Percentiles rank a stretch among this genome's conserved stretches.
phyloP scores from a whole-genome alignment of 2,797 vertebrate species.

The Zenarchopterus dispar region DNA sequence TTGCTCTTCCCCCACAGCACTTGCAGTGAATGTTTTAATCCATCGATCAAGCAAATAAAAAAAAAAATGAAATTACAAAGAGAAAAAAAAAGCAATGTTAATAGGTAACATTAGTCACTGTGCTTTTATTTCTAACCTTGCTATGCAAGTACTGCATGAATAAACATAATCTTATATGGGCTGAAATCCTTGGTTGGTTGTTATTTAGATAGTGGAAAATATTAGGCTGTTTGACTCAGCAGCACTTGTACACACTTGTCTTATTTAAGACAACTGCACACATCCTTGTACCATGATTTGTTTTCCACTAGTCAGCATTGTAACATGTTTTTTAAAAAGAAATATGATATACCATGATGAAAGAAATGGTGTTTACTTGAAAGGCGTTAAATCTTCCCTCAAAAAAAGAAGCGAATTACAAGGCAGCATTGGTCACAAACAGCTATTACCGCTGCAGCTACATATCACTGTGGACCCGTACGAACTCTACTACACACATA shows the following conservation, averaged over 20 bases:
- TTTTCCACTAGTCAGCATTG: neutral
- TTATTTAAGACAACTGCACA: conserved; percentile 22
- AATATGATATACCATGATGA: neutral
- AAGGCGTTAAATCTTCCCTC: neutral
- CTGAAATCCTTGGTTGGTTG: neutral
- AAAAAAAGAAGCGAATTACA: neutral
- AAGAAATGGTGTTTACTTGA: neutral
- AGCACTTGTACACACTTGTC: no score
- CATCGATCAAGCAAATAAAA: conserved; percentile 43
- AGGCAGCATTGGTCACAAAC: neutral
- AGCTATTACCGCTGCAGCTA: neutral
- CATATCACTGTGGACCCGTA: neutral
- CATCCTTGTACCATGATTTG: neutral
- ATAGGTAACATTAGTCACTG: conserved; percentile 41
- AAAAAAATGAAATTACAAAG: conserved; percentile 34
- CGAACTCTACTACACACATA: neutral
- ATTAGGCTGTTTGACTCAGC: conserved; percentile 4
- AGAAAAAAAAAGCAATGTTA: neutral
- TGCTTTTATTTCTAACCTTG: conserved; percentile 35
- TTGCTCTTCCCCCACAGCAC: conserved; percentile 22
- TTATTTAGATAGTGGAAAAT: conserved; percentile 40
- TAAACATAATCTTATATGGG: conserved; percentile 12
- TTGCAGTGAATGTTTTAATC: conserved; percentile 29
- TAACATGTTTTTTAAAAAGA: neutral
- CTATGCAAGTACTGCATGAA: conserved; percentile 6